Conservation (phyloP, 2,113 vertebrate species). For the Aphyosemion australe region DNA sequence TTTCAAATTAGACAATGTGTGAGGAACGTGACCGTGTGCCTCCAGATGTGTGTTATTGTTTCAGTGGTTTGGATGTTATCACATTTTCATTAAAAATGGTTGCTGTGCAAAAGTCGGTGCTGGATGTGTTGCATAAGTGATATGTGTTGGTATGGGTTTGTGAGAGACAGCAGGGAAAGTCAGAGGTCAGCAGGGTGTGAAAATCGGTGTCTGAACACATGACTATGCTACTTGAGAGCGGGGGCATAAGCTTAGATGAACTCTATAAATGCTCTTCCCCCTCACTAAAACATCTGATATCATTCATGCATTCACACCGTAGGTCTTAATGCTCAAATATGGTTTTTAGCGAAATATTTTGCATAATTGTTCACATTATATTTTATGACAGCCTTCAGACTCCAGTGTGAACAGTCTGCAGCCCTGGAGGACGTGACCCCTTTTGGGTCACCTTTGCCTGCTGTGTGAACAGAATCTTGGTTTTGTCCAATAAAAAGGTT, state of each 20-base stretch:
- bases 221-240: constrained; percentile 47
- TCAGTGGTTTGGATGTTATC: constrained; percentile 20
- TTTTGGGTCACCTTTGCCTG: too few relatives aligned
- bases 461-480: too few relatives aligned
- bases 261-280: not conserved
- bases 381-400: too few relatives aligned
- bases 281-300: constrained; percentile 30
- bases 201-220: constrained; percentile 39
- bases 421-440: too few relatives aligned
- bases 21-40: constrained; percentile 53
- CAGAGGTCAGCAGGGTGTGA: constrained; percentile 22
- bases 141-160: not conserved
- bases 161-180: not conserved
- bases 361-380: too few relatives aligned
- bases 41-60: constrained; percentile 43
- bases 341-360: too few relatives aligned
- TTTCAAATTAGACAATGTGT: constrained; percentile 69
- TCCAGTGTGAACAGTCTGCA: too few relatives aligned
- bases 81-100: constrained; percentile 5
- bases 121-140: constrained; percentile 7
- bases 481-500: too few relatives aligned
- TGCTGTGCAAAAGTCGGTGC: not conserved
- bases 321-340: too few relatives aligned
- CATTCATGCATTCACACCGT: not conserved
- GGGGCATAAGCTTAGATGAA: constrained; percentile 12